Conservation (phyloP, 1,140 invertebrate species). For the Protaetia brevitarsis region DNA sequence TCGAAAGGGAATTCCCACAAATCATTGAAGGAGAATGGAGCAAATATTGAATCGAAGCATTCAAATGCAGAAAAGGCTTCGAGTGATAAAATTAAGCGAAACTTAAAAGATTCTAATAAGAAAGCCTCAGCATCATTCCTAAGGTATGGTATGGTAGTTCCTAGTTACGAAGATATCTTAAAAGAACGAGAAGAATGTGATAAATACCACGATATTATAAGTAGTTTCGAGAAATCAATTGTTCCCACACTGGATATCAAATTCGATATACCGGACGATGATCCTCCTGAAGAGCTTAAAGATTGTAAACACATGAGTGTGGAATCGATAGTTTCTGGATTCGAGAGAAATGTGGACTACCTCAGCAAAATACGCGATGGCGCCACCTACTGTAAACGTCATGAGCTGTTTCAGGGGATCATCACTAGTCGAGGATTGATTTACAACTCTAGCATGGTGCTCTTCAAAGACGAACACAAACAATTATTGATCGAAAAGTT, state of each 20-base stretch:
- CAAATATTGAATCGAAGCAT: too few species aligned
- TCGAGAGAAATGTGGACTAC: slow-evolving; percentile 25
- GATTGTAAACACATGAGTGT: slow-evolving; percentile 34
- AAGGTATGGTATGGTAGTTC: slow-evolving; percentile 31
- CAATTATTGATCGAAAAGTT: slow-evolving; percentile 29
- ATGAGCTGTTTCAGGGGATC: neutral
- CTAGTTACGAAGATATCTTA: slow-evolving; percentile 32
- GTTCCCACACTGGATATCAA: neutral
- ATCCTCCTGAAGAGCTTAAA: neutral
- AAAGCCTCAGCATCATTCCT: too few species aligned
- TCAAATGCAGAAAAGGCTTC: too few species aligned
- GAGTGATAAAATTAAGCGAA: too few species aligned
- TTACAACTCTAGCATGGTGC: slow-evolving; percentile 34
- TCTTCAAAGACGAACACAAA: slow-evolving; percentile 33
- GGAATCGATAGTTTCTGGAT: slow-evolving; percentile 24
- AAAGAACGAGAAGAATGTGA: slow-evolving; percentile 27
- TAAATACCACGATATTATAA: slow-evolving; percentile 26
- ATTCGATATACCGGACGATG: neutral
- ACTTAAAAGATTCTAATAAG: too few species aligned
- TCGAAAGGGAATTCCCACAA: too few species aligned
- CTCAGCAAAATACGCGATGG: too few species aligned
- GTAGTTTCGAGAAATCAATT: slow-evolving; percentile 19
- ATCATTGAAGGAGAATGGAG: too few species aligned
- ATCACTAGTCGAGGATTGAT: slow-evolving; percentile 22
- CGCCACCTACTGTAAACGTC: neutral